Base-by-base conservation (phyloP, 2,113 vertebrate genomes). In the Coptodon rendalli region DNA sequence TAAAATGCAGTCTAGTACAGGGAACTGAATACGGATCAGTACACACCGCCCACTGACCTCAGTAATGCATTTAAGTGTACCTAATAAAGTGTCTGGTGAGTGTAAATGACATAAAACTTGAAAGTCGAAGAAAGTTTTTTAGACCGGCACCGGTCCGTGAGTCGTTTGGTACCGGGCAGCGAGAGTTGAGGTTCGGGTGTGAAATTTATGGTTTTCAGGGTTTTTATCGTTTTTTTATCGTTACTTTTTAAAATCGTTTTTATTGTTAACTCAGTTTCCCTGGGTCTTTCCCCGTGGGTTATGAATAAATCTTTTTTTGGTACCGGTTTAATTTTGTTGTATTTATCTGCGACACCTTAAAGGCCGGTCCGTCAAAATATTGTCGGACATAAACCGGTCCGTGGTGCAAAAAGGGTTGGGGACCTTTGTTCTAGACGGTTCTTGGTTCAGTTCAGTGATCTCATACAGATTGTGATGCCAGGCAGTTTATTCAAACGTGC, bases 311-410 rank as follows among this genome's bases (percentile, higher is more conserved):
- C 53, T 11, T 4, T 54, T 54, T 54, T 54, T 54, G n/a, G 3
- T 43, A 5, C 40, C 1, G 1, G 1, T 56, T 56, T 56, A 7
- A 56, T 56, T 56, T 56, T 56, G 0, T 56, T 7, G 6, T 24
- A 56, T 56, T 56, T 24, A 56, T 56, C 3, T 0, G 0, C 1
- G 1, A 54, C 2, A 54, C 52, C 0, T 54, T 54, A 54, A 54
- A 54, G 52, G 3, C 52, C 52, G 6, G 0, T 0, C n/a, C 0
- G 6, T 54, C n/a, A 54, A 54, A 24, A 54, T 54, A 24, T 12
- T 54, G 10, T 54, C 0, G 10, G 3, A 2, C 53, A 54, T 66
- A n/a, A 66, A 36, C 31, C 9, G 1, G 9, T n/a, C 19, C 6
- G 1, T 54, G n/a, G 53, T 0, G 6, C 53, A 24, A 6, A 56